Evolutionary conservation across 1,140 invertebrate species (phyloP), one percentile per base, ranked within the genome.

Genomic region (Drosophila trapezifrons): DNA sequence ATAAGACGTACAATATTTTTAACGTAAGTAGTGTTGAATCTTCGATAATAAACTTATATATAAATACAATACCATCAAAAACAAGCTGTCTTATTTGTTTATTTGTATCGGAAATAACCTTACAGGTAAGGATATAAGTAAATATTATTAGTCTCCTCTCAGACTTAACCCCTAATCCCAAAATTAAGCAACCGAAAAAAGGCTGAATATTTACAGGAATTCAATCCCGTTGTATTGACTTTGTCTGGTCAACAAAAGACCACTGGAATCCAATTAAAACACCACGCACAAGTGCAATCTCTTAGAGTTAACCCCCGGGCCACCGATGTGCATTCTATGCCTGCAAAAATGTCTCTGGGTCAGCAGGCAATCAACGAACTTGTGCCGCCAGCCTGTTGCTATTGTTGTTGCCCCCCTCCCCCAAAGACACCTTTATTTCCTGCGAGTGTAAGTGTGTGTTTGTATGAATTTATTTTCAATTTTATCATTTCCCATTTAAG

Each of bases 401-500:
- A 32, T 60, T 63, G 27, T 47, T 58, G 42, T 29, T 71, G 67
- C 42, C 51, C 43, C 12, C 35, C 10, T 8, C 32, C 10, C 27
- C 27, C 65, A n/a, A 58, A 58, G 52, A 57, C 65, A 71, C 51
- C 49, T 58, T 47, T 47, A 40, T 40, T 71, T 71, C 49, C 67
- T 71, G 46, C 49, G 65, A 15, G 46, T 25, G 29, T 20, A 29
- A 37, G 51, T 40, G 62, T 63, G 59, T 69, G 62, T 66, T 66
- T 69, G 45, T 71, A 71, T 71, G 74, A 78, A 87, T 87, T 87
- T 85, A 87, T 86, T 86, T 71, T 86, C 83, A 87, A 87, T 87
- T 87, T 87, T 89, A 86, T 83, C 79, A 87, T 83, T 87, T 89
- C 76, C 80, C 76, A 87, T 87, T 87, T 89, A 87, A 86, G 84